Base-by-base conservation (phyloP, 2,113 vertebrate genomes). In the Forbesichthys papilliferus region DNA sequence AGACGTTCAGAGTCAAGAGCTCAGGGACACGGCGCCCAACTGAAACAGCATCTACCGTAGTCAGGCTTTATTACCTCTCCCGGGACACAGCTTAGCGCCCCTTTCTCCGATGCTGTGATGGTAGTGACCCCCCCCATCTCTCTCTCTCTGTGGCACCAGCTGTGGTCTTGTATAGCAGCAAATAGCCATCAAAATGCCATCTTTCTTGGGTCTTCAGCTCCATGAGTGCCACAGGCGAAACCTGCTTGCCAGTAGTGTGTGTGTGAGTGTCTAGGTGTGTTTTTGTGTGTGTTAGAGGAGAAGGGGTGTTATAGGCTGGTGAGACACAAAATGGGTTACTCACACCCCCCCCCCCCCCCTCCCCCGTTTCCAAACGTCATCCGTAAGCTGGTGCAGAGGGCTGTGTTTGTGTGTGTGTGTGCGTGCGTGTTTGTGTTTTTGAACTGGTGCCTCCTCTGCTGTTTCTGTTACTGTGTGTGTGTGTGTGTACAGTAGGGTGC, bases 131-230 rank as follows among this genome's bases (percentile, higher is more conserved):
- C 61, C 42, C 75, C 52, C 65, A 73, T 9, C 75, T 71, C 83
- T 84, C 85, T 48, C 89, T 82, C 86, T 77, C 66, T 73, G 82
- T 82, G 84, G 84, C 83, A 91, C 87, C 91, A 91, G 91, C 91
- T 92, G 91, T 89, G 86, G 84, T 71, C 83, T 89, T 77, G 88
- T 86, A 79, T 86, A 90, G 90, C 89, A 87, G 89, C 91, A 88
- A 87, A 92, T 84, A 85, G 89, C 85, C 89, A 82, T 89, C 86
- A 88, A 89, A 89, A 91, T 89, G 87, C 86, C 85, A 88, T 92
- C 87, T 91, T 85, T 75, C 73, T 74, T 66, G 63, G 79, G 82
- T 65, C 78, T 77, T 77, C 65, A 47, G 52, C 69, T 62, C 64
- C 9, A 16, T 34, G 48, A 62, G 69, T 69, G 14, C 83, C 85